Conservation (phyloP, 1,140 invertebrate species). For the Notospermus geniculatus region DNA sequence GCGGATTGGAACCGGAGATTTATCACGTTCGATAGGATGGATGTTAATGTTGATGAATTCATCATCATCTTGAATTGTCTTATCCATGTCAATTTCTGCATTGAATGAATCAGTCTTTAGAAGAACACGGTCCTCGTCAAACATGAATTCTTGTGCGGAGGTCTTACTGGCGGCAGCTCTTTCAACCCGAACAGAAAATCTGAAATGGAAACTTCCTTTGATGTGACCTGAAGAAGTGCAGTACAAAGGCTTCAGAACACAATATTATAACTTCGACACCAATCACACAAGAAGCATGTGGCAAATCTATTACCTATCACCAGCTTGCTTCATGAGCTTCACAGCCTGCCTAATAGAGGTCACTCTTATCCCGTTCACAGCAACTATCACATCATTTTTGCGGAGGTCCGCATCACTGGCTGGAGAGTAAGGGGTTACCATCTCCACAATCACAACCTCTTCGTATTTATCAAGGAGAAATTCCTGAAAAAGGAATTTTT, state of each 20-base stretch:
- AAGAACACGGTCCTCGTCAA: constrained; percentile 28
- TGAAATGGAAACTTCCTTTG: constrained; percentile 34
- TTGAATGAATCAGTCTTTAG: constrained; percentile 15
- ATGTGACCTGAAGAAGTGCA: too few species aligned
- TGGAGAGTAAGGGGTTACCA: constrained; percentile 71
- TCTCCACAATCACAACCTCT: constrained; percentile 70
- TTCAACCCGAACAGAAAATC: constrained; percentile 30
- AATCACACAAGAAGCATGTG: too few species aligned
- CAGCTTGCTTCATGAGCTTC: constrained; percentile 63
- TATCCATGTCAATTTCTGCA: constrained; percentile 10
- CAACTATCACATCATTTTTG: constrained; percentile 71
- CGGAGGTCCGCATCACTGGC: constrained; percentile 73
- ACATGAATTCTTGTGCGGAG: constrained; percentile 24
- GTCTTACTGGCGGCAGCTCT: constrained; percentile 21
- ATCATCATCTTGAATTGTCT: not conserved
- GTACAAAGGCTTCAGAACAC: too few species aligned
- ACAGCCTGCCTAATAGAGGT: constrained; percentile 68
- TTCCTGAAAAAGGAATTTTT: constrained; percentile 29
- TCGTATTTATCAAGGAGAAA: constrained; percentile 35
- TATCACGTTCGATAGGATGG: constrained; percentile 12
- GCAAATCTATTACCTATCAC: too few species aligned
- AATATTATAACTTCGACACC: too few species aligned
- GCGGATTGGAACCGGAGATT: constrained; percentile 1
- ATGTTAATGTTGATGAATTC: constrained; percentile 33
- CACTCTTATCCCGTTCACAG: constrained; percentile 77